Evolutionary conservation across 2,888 invertebrate genomes (phyloP).

Genomic region (Phasia obesa): DNA sequence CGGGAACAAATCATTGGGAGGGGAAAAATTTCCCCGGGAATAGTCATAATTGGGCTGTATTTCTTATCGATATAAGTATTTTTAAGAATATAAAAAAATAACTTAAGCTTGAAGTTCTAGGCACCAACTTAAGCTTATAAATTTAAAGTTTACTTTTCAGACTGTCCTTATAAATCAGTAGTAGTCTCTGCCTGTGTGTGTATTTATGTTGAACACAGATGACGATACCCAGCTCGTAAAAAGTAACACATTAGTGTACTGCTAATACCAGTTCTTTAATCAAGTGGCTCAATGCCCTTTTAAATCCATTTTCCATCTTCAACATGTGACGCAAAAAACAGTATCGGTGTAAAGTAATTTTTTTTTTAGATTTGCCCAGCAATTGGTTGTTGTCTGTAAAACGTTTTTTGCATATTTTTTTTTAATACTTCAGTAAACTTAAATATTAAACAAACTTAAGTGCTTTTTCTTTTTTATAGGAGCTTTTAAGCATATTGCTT

Average conservation of each 20-base stretch:
- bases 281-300: slow-evolving; percentile 40
- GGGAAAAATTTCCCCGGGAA: no score
- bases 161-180: background rate
- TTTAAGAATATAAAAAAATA: no score
- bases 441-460: slow-evolving; percentile 62
- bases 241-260: background rate
- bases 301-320: background rate
- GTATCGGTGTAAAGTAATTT: slow-evolving; percentile 28
- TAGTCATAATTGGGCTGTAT: no score
- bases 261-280: slow-evolving; percentile 8
- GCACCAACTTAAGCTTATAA: no score
- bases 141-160: background rate
- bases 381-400: background rate
- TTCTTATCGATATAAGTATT: no score
- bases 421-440: slow-evolving; percentile 44
- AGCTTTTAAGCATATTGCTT: slow-evolving; percentile 41
- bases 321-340: slow-evolving; percentile 56
- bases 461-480: slow-evolving; percentile 38
- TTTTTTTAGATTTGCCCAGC: background rate
- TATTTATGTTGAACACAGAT: no score
- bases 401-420: slow-evolving; percentile 3
- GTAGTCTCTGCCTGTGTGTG: background rate
- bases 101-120: no score
- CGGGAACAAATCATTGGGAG: no score
- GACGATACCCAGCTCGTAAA: background rate